Percentiles rank a stretch among this genome's conserved stretches.
These are phyloP conservation scores for Drosophila bifasciata DNA, from an alignment of 1,140 invertebrate genomes.

Conservation along the genomic window DNA sequence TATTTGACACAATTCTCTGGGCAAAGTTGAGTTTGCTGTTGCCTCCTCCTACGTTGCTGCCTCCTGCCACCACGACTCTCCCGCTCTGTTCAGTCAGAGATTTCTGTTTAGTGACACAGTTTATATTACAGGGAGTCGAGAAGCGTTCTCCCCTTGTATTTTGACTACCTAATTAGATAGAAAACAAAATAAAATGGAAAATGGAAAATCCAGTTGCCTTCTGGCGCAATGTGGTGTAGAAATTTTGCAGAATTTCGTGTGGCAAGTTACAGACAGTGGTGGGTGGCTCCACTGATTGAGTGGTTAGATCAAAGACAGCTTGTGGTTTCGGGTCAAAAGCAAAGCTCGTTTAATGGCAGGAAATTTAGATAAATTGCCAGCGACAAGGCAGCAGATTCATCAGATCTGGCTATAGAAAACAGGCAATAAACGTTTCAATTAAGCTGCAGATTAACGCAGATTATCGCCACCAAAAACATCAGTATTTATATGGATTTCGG, in stretches of 20 bases:
- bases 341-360: conserved; percentile 14
- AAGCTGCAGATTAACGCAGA: conserved; percentile 41
- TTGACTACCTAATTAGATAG: conserved; percentile 81
- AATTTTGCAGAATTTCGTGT: too few relatives aligned
- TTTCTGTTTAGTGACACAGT: conserved; percentile 81
- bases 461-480: conserved; percentile 10
- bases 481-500: conserved; percentile 12
- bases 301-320: conserved; percentile 17
- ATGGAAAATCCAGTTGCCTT: conserved; percentile 21
- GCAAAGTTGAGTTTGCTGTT: conserved; percentile 66
- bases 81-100: conserved; percentile 30
- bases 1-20: conserved; percentile 80
- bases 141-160: conserved; percentile 51
- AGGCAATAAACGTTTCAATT: conserved; percentile 56
- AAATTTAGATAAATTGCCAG: conserved; percentile 39
- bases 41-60: conserved; percentile 3
- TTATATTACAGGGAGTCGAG: conserved; percentile 58
- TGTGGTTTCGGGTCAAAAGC: not conserved
- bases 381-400: conserved; percentile 23
- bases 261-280: not conserved
- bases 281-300: conserved; percentile 31
- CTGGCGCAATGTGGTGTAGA: too few relatives aligned
- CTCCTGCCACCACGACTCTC: not conserved
- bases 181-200: conserved; percentile 34
- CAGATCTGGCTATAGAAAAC: conserved; percentile 31